phyloP scores from a whole-genome alignment of 2,113 vertebrate genomes.

The Puma concolor region DNA sequence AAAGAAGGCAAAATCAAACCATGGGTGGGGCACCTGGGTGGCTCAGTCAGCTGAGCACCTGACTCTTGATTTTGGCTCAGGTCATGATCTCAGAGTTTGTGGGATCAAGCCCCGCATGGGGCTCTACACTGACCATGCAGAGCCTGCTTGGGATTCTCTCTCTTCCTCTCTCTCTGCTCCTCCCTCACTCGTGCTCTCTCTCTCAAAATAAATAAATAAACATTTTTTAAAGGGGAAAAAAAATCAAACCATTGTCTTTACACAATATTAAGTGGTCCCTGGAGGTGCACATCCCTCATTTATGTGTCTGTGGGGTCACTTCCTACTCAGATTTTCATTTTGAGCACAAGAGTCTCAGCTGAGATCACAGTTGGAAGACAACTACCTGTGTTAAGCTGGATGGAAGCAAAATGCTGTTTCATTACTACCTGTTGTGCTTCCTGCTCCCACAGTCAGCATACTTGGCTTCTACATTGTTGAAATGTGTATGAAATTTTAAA shows the following conservation, averaged over 20 bases:
- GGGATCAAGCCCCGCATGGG: too few species aligned
- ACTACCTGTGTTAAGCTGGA: neutral
- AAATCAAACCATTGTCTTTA: neutral
- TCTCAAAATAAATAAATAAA: too few species aligned
- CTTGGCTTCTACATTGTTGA: neutral
- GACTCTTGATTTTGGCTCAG: too few species aligned
- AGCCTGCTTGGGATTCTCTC: too few species aligned
- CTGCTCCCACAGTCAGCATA: neutral
- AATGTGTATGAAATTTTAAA: neutral
- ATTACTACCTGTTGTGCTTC: neutral
- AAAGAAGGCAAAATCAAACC: neutral
- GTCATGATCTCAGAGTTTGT: too few species aligned
- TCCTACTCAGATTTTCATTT: neutral
- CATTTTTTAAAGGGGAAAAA: neutral
- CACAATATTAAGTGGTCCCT: neutral
- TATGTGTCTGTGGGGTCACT: neutral
- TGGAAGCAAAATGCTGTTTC: neutral
- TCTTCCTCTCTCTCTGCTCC: too few species aligned
- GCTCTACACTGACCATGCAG: too few species aligned
- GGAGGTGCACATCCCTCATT: neutral
- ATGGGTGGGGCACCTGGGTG: too few species aligned
- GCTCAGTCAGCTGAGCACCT: too few species aligned
- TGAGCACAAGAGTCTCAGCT: neutral
- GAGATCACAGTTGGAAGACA: neutral
- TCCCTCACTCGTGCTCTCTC: too few species aligned